These are phyloP conservation scores for Orestias chungarensis DNA, from an alignment of 2,797 vertebrate genomes.

Conservation along the genomic window DNA sequence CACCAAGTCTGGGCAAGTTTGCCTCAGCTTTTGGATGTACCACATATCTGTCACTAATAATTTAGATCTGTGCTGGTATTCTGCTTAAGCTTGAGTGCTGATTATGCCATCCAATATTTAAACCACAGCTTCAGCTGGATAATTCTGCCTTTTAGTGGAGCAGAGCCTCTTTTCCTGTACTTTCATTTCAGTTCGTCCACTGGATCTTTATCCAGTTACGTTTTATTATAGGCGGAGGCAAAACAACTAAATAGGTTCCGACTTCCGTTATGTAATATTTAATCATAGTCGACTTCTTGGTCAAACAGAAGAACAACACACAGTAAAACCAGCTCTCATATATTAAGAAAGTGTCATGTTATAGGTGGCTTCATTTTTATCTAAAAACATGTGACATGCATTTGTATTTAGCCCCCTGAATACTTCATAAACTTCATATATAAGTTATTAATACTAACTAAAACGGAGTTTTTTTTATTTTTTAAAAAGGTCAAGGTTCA, in stretches of 20 bases:
- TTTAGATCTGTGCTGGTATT: constrained; percentile 21
- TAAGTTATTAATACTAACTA: too few relatives aligned
- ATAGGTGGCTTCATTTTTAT: too few relatives aligned
- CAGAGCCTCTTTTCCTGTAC: background rate
- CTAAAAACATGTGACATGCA: background rate
- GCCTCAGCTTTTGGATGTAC: constrained; percentile 28
- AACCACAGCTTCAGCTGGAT: constrained; percentile 22
- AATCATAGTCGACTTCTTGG: background rate
- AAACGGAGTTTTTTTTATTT: too few relatives aligned
- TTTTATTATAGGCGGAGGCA: background rate
- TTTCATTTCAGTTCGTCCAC: constrained; percentile 1
- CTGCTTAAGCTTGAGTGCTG: constrained; percentile 12
- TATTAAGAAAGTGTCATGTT: too few relatives aligned
- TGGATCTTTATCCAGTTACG: constrained; percentile 14
- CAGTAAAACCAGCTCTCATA: background rate
- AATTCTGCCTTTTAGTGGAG: constrained; percentile 11
- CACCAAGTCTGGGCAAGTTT: constrained; percentile 4
- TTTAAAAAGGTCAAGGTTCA: background rate
- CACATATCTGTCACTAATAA: constrained; percentile 37
- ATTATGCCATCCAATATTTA: constrained; percentile 35
- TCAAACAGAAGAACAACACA: background rate
- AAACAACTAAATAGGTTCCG: background rate
- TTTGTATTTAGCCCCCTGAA: too few relatives aligned
- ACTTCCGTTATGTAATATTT: background rate
- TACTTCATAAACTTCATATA: too few relatives aligned